These are phyloP conservation scores for Craterocephalus amniculus DNA, from an alignment of 2,797 vertebrate species.

Conservation along the genomic window DNA sequence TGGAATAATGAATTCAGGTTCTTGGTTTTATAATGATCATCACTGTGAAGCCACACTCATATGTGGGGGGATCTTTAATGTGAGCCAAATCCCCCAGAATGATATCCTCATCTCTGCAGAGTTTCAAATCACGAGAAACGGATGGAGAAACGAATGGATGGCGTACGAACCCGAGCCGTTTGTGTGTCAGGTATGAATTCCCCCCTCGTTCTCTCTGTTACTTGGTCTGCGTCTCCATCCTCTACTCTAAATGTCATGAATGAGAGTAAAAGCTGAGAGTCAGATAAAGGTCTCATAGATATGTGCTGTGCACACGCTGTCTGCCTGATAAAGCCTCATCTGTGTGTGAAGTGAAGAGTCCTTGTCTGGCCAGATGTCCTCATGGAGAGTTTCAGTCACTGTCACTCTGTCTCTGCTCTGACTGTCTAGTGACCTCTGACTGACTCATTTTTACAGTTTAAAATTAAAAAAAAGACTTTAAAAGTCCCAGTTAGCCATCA, in stretches of 20 bases:
- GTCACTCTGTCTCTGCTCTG: slow-evolving; percentile 44
- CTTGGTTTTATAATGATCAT: slow-evolving; percentile 1
- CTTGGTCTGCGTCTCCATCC: slow-evolving; percentile 22
- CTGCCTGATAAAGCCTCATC: slow-evolving; percentile 69
- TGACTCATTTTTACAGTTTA: slow-evolving; percentile 30
- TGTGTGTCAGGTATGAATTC: slow-evolving; percentile 92
- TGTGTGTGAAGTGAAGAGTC: slow-evolving; percentile 73
- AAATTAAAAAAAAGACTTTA: slow-evolving; percentile 26
- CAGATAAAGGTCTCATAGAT: slow-evolving; percentile 60
- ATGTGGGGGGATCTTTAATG: slow-evolving; percentile 28
- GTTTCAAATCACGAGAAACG: slow-evolving; percentile 95
- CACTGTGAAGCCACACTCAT: background rate
- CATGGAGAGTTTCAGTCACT: slow-evolving; percentile 75
- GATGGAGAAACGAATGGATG: slow-evolving; percentile 84
- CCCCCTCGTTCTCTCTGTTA: slow-evolving; percentile 26
- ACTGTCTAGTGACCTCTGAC: slow-evolving; percentile 60
- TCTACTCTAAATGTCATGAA: slow-evolving; percentile 58
- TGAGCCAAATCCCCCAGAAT: slow-evolving; percentile 5
- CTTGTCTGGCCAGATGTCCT: slow-evolving; percentile 76
- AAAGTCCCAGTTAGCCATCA: background rate
- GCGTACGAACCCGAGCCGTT: slow-evolving; percentile 89
- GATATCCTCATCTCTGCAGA: slow-evolving; percentile 79
- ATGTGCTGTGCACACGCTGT: slow-evolving; percentile 41
- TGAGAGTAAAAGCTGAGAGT: slow-evolving; percentile 50
- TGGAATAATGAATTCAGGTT: background rate